A percentile compares a stretch with the other conserved stretches of the same genome.
Conservation (phyloP, 2,888 invertebrate species). For the Micropterix aruncella region DNA sequence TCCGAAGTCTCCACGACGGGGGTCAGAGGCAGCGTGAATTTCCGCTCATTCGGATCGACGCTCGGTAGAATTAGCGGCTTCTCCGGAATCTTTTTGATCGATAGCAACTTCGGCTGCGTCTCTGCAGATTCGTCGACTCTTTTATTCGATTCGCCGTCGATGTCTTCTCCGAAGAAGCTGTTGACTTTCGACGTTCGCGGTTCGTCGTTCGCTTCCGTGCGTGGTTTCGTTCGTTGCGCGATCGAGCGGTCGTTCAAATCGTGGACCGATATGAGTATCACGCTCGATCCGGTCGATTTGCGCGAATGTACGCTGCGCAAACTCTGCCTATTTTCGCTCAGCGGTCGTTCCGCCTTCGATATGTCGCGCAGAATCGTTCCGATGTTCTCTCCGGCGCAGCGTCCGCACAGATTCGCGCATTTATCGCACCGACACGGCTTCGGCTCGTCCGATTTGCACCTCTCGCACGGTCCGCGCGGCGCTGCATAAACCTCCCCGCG, state of each 20-base stretch:
- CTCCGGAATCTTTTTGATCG: not conserved
- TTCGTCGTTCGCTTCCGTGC: not conserved
- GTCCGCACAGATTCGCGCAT: not conserved
- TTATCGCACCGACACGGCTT: not conserved
- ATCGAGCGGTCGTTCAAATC: not conserved
- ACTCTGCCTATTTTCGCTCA: too few relatives aligned
- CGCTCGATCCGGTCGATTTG: not conserved
- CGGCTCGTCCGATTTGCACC: not conserved
- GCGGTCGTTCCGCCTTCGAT: too few relatives aligned
- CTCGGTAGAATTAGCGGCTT: not conserved
- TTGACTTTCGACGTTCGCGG: not conserved
- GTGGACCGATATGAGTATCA: not conserved
- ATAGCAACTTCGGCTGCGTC: not conserved
- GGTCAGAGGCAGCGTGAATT: not conserved
- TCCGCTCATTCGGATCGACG: not conserved
- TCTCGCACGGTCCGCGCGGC: not conserved
- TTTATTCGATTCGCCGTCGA: not conserved
- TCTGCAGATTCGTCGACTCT: not conserved
- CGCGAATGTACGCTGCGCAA: too few relatives aligned
- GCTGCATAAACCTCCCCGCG: not conserved
- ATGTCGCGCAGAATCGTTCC: too few relatives aligned
- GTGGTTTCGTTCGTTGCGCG: too few relatives aligned
- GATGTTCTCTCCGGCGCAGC: too few relatives aligned
- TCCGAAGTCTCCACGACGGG: not conserved
- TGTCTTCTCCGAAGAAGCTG: not conserved